Evolutionary conservation across 2,888 invertebrate genomes (phyloP), one percentile per base, ranked within the genome.

Genomic region (Oligia strigilis): DNA sequence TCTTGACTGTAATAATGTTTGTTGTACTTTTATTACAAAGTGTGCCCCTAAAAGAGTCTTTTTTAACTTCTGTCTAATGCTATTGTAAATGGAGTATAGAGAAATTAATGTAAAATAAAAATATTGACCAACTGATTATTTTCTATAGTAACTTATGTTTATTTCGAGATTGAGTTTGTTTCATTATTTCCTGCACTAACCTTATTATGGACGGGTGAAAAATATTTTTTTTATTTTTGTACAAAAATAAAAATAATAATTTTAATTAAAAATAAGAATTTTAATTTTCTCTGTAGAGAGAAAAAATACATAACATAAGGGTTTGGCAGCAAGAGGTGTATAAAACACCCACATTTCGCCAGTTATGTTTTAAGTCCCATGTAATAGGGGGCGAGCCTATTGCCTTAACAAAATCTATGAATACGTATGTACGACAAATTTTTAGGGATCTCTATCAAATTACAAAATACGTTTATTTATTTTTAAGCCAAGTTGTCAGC

Each of bases 401-500:
- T 40, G 11, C 14, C 2, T 9, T 29, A 0, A 70, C 2, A 60
- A 83, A 70, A 62, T 58, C 62, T 71, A 58, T 49, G 75, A 73
- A 84, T 73, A 86, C 73, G 62, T 73, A 67, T 52, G 36, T 17
- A 29, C 70, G 0, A 60, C 9, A 0, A 11, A 5, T 19, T 23
- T 36, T 40, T 9, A 67, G 66, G 64, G 83, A 83, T 66, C 49
- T 60, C 62, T 74, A 86, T 72, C 29, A 78, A 83, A 79, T 78
- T 82, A 78, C 69, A 84, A 89, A 79, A 77, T 70, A 81, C 87
- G 87, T 89, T 87, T 87, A 87, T 89, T 87, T 87, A 87, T 82
- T 89, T 87, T 86, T 67, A 85, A 77, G 73, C 75, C 66, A 86
- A 88, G 80, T 80, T 67, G 64, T 72, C 81, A 82, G 82, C 84